Conservation (phyloP, 2,113 vertebrate species). For the Caretta caretta region DNA sequence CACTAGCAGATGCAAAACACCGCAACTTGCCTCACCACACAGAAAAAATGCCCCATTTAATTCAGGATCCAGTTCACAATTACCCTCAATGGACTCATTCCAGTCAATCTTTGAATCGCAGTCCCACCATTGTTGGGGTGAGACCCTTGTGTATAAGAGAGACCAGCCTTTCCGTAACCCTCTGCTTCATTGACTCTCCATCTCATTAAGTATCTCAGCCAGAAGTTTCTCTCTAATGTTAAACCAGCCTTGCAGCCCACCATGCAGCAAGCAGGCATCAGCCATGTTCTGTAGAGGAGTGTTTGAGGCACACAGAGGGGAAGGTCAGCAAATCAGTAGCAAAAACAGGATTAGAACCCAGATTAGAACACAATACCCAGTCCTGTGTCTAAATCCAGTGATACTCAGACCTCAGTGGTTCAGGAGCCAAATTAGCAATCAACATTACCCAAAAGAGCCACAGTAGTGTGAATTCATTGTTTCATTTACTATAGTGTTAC, state of each 20-base stretch:
- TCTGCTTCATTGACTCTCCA: background rate
- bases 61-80: background rate
- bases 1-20: background rate
- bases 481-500: background rate
- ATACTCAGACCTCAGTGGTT: background rate
- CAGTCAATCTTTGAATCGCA: background rate
- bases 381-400: background rate
- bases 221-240: background rate
- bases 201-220: background rate
- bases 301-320: background rate
- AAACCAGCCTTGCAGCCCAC: background rate
- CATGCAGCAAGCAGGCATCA: background rate
- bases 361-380: background rate
- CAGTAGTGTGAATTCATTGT: background rate
- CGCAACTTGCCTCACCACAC: background rate
- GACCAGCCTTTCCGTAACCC: background rate
- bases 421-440: background rate
- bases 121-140: background rate
- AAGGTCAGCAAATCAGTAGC: background rate
- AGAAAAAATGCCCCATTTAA: background rate
- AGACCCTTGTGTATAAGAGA: background rate
- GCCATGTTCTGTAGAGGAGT: background rate
- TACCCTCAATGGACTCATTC: background rate
- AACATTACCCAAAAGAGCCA: background rate
- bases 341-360: background rate